Base-by-base conservation (phyloP, 2,888 invertebrate species). In the Agonopterix heracliana region DNA sequence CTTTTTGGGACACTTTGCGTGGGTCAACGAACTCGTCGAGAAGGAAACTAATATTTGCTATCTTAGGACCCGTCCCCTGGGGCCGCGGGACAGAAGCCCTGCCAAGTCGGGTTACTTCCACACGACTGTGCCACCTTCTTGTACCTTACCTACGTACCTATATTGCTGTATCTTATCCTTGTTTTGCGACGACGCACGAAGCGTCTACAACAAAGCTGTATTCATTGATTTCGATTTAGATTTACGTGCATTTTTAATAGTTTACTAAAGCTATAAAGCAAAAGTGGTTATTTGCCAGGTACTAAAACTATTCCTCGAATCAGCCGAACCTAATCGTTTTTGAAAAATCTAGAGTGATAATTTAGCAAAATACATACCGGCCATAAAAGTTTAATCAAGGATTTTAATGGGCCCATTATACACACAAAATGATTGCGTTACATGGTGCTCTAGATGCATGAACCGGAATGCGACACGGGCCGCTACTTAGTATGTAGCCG, bases 41-140 rank as follows among this genome's bases (percentile, higher is more conserved):
- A 75, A 78, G 75, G 73, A 76, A 79, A 80, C 81, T 81, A 83
- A 83, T 85, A 86, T 86, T 87, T 83, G 74, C 78, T 66, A 75
- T 77, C 74, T 76, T 79, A 77, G 74, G 74, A 71, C 26, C 26
- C 26, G 26, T 26, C 26, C 73, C 74, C 74, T 72, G 74, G 79
- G 81, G 76, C 83, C 78, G 63, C 66, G 81, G 77, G 74, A 69
- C 70, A 66, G 64, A 66, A 68, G 71, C 70, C 71, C 71, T 74
- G 80, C 78, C 79, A 68, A 66, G 65, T 62, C 70, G 67, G 60
- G 72, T 81, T 82, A 78, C 76, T 80, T 81, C 79, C 81, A 78
- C 78, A 62, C 71, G 68, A 70, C 71, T 74, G 65, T 70, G 66
- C 69, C 71, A 68, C 67, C 26, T 17, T 17, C 17, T 26, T 26